phyloP scores from a whole-genome alignment of 2,113 vertebrate genomes.

The Myotis yumanensis region DNA sequence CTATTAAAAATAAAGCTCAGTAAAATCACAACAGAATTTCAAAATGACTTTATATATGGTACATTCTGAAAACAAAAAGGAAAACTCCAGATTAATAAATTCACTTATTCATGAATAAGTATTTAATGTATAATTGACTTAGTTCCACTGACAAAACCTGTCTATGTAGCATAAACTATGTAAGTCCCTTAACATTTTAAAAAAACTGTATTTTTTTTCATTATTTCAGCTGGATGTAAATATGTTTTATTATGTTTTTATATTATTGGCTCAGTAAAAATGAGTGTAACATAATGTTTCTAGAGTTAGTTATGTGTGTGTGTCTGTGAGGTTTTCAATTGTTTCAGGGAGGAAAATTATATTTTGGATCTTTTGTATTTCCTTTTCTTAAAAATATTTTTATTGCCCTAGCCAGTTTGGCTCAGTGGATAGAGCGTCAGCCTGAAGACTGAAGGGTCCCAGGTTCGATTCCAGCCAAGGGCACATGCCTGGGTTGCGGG shows the following conservation, averaged over 20 bases:
- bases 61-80: neutral
- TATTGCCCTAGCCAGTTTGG: too few species aligned
- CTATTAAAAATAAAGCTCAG: conserved; percentile 16
- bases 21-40: conserved; percentile 34
- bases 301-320: neutral
- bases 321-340: neutral
- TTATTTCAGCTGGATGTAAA: neutral
- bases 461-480: too few species aligned
- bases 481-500: too few species aligned
- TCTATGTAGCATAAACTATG: neutral
- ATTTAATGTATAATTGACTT: conserved; percentile 19
- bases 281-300: neutral
- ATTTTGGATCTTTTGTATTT: neutral
- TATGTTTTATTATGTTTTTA: neutral
- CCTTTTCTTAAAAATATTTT: neutral
- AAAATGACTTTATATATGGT: neutral
- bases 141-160: conserved; percentile 5
- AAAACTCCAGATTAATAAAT: neutral
- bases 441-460: too few species aligned
- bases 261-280: neutral
- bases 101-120: neutral
- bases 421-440: too few species aligned
- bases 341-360: neutral
- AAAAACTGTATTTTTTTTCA: neutral
- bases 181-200: neutral